Conservation (phyloP, 2,797 vertebrate genomes). For the Heliangelus exortis region DNA sequence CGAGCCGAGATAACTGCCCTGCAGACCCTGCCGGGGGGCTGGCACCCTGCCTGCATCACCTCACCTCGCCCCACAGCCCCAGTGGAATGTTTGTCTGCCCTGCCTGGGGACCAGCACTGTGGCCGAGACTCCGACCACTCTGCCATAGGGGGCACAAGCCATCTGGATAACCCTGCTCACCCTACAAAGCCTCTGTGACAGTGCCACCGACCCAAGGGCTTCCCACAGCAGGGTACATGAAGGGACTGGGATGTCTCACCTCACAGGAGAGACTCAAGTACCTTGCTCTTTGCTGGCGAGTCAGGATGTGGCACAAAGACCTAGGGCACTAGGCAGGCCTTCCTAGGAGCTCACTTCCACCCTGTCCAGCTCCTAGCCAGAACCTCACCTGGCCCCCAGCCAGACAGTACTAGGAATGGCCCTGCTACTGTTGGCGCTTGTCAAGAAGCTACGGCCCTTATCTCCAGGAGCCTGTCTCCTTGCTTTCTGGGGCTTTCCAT, state of each 20-base stretch:
- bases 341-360: neutral
- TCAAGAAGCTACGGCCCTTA: conserved; percentile 66
- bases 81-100: neutral
- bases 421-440: conserved; percentile 43
- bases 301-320: neutral
- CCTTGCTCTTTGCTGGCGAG: rapidly evolving
- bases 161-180: rapidly evolving
- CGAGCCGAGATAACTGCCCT: conserved; percentile 23
- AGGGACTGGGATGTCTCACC: neutral
- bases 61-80: conserved; percentile 42
- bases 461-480: conserved; percentile 55
- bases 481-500: conserved; percentile 56
- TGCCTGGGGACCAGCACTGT: rapidly evolving
- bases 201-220: neutral
- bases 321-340: rapidly evolving
- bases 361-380: neutral
- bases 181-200: neutral
- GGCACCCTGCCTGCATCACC: conserved; percentile 1
- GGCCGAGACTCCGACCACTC: rapidly evolving
- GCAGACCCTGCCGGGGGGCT: neutral
- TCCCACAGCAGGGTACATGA: rapidly evolving
- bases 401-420: conserved; percentile 68
- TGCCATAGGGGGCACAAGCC: rapidly evolving
- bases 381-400: neutral
- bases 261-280: neutral